These are phyloP conservation scores for Psophia crepitans DNA, from an alignment of 2,113 vertebrate genomes.

Conservation along the genomic window DNA sequence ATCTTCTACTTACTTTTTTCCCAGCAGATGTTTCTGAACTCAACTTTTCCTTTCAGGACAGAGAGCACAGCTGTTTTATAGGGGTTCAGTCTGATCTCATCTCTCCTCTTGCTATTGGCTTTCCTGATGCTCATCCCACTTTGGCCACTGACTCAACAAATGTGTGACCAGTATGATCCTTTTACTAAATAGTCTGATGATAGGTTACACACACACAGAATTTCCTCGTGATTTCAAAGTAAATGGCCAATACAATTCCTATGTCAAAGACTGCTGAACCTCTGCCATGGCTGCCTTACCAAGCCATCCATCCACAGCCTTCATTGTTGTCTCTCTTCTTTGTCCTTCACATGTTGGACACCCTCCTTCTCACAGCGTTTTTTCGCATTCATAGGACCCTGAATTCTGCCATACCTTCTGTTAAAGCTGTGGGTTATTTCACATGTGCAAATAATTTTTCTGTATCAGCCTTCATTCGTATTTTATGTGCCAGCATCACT, in stretches of 20 bases:
- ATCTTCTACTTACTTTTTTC: background rate
- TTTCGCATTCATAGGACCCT: background rate
- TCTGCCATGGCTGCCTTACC: background rate
- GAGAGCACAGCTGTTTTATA: background rate
- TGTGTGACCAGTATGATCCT: background rate
- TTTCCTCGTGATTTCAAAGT: background rate
- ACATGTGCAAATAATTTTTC: background rate
- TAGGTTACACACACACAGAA: fast-evolving
- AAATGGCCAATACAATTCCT: background rate
- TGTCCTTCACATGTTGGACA: background rate
- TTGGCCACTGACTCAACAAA: background rate
- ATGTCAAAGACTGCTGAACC: background rate
- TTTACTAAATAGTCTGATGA: background rate
- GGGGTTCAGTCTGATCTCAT: background rate
- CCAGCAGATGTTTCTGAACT: background rate
- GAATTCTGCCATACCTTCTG: background rate
- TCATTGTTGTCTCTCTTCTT: background rate
- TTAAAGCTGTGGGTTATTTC: background rate
- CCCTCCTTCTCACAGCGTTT: background rate
- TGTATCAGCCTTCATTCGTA: background rate
- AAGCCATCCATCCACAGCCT: background rate
- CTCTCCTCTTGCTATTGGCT: background rate
- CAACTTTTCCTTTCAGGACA: background rate
- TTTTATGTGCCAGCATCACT: background rate
- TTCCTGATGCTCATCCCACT: background rate